A percentile compares a stretch with the other conserved stretches of the same genome.
These are phyloP conservation scores for Hydrophis major DNA, from an alignment of 2,797 vertebrate species.

Conservation along the genomic window DNA sequence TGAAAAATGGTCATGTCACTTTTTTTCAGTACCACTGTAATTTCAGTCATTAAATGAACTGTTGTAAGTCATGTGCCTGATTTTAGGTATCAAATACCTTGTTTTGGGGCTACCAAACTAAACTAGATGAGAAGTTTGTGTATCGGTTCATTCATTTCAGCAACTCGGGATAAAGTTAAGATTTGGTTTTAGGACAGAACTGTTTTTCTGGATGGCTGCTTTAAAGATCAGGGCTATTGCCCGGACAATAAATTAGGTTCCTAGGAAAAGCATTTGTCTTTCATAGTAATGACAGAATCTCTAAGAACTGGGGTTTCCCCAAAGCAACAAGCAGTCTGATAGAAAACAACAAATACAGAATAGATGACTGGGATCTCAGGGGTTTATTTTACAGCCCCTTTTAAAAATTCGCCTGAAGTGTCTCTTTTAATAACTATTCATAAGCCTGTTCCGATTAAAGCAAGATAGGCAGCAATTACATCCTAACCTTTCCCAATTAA, in stretches of 20 bases:
- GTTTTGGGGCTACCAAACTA: background rate
- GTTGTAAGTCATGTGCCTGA: background rate
- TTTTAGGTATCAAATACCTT: background rate
- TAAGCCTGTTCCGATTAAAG: conserved; percentile 54
- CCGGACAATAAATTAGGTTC: background rate
- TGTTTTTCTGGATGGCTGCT: background rate
- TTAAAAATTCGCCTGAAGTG: conserved; percentile 57
- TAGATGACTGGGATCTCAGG: conserved; percentile 13
- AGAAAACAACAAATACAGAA: too few species aligned
- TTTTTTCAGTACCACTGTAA: background rate
- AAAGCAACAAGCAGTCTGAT: background rate
- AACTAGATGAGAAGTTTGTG: background rate
- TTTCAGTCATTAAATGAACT: background rate
- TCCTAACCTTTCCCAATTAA: conserved; percentile 31
- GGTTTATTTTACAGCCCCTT: conserved; percentile 30
- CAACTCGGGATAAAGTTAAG: background rate
- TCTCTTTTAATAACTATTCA: conserved; percentile 53
- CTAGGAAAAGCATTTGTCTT: background rate
- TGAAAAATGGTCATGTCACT: background rate
- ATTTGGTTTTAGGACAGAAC: background rate
- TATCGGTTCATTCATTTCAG: background rate
- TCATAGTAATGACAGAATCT: background rate
- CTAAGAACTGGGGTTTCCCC: background rate
- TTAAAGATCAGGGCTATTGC: background rate
- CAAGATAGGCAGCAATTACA: conserved; percentile 46